Base-by-base conservation (phyloP, 2,888 invertebrate genomes). In the Dermolepida albohirtum region DNA sequence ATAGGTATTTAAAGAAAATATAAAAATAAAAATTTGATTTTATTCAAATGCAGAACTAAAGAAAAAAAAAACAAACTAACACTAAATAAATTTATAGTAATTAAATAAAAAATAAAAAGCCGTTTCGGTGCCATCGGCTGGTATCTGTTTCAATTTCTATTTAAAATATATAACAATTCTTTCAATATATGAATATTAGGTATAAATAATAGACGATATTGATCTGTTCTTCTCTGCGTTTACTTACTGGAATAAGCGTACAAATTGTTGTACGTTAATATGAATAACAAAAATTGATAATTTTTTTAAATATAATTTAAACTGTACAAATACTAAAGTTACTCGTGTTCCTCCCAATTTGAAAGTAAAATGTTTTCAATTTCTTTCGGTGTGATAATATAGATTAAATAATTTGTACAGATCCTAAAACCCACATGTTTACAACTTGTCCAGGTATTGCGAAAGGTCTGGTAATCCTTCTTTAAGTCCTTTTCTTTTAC, bases 401-500 rank as follows among this genome's bases (percentile, higher is more conserved):
- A 34, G 22, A 22, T 76, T 76, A 73, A 75, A 78, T 80, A 79
- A 78, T 81, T 80, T 83, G 81, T 83, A 83, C 82, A 83, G 78
- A 79, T 80, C 78, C 79, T 79, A 81, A 78, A 66, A 71, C 69
- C 73, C 67, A 52, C 70, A 52, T 59, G 73, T 84, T 96, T 98
- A 99, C 92, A 99, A 89, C 88, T 99, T 99, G 90, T 99, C 99
- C 87, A 98, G 88, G 86, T 96, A 99, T 88, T 95, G 93, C 81
- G 92, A 86, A 81, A 99, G 88, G 83, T 96, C 95, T 80, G 99
- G 99, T 77, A 99, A 90, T 84, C 95, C 96, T 83, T 98, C 98
- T 87, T 98, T 98, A 82, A 99, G 89, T 85, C 98, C 98, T 90
- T 99, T 99, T 86, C 99, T 92, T 88, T 98, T 98, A 84, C 99